These are phyloP conservation scores for Lordiphosa stackelbergi DNA, from an alignment of 1,140 invertebrate genomes.

Conservation along the genomic window DNA sequence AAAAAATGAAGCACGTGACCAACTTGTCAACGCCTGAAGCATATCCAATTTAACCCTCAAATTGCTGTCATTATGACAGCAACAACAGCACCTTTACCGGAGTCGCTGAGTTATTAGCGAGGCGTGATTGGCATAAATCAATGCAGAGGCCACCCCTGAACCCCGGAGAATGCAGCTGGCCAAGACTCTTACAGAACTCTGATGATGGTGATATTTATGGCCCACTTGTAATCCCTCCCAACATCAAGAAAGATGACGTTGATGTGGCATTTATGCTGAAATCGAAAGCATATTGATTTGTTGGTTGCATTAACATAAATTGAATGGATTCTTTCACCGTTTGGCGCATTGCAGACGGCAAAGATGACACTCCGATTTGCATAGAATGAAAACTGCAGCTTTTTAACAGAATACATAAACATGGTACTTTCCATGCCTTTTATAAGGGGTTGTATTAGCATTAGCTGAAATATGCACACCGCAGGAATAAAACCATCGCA, in stretches of 20 bases:
- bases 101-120: constrained; percentile 69
- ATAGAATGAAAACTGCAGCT: constrained; percentile 10
- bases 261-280: constrained; percentile 62
- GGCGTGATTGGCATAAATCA: constrained; percentile 76
- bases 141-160: constrained; percentile 26
- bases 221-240: constrained; percentile 34
- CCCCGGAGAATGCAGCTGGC: constrained; percentile 45
- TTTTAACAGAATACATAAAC: too few species aligned
- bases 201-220: constrained; percentile 31
- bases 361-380: constrained; percentile 47
- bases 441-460: too few species aligned
- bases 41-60: constrained; percentile 75
- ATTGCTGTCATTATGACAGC: constrained; percentile 68
- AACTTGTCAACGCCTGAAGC: constrained; percentile 64
- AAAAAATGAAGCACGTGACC: constrained; percentile 52
- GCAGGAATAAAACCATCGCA: too few species aligned
- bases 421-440: too few species aligned
- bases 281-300: constrained; percentile 57
- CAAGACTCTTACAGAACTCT: constrained; percentile 24
- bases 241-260: constrained; percentile 53
- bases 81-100: constrained; percentile 20
- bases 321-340: constrained; percentile 26
- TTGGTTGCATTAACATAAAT: constrained; percentile 50
- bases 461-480: too few species aligned
- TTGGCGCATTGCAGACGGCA: constrained; percentile 56